Base-by-base conservation (phyloP, 1,140 invertebrate species). In the Popillia japonica region DNA sequence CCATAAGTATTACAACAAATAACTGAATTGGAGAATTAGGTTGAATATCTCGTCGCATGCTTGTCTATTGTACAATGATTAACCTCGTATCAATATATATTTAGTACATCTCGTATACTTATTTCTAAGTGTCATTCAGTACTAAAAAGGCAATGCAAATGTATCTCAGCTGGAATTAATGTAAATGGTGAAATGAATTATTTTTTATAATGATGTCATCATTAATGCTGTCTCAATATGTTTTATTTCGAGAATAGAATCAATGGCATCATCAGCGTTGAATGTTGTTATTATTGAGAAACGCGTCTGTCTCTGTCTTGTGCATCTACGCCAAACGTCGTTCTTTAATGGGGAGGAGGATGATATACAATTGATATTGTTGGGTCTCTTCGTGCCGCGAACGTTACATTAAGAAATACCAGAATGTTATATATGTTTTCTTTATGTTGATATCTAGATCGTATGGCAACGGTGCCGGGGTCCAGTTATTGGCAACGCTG, bases 401-500 rank as follows among this genome's bases (percentile, higher is more conserved):
- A 41, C 41, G 72, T 74, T 27, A 72, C 64, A 27, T 27, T 74
- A 74, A 74, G 72, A 74, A 74, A 74, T 44, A 41, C 40, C 41
- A 74, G 40, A 34, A 74, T 74, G 72, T 41, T 74, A 44, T 74
- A 44, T 74, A 34, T 74, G 34, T 74, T 74, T 44, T 74, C 34
- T 44, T 74, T 44, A 44, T 40, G 34, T 22, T 74, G 72, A 74
- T 74, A 74, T 74, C 72, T 40, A 34, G 72, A 74, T 74, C 14
- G 17, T 74, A 44, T 74, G 72, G 72, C 72, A 74, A 74, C 72
- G 72, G 20, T 74, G 72, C 41, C 17, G 41, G 27, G 27, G 72
- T 44, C 40, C 61, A 68, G 61, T 68, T 74, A 74, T 74, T 44
- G 72, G 72, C 72, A 74, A 74, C 72, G 72, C 61, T 68, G 61